Base-by-base conservation (phyloP, 2,888 invertebrate species). In the Cerastis rubricosa region DNA sequence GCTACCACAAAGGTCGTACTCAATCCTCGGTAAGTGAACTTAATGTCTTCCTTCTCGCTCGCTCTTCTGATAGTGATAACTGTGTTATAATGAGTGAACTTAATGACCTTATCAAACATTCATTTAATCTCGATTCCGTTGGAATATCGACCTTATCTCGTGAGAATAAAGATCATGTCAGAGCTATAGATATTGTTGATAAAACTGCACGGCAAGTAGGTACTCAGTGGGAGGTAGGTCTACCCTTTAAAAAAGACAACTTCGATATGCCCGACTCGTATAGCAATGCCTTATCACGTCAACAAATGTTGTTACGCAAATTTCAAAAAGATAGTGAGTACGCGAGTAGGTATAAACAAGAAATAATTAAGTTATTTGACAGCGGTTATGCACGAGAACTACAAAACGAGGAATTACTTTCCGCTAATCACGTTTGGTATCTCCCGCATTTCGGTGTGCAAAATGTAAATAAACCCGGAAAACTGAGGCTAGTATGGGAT, bases 21-120 rank as follows among this genome's bases (percentile, higher is more conserved):
- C 66, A 66, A 29, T 47, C 66, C 29, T n/a, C 25, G 43, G 66
- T 43, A 25, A 43, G n/a, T 43, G 66, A 66, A 64, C 63, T 64
- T 64, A 64, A 64, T 45, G 66, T 66, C 43, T 66, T 66, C 66
- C 65, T 47, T 45, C 65, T 65, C 29, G 19, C 47, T 66, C 66
- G 40, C 47, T 43, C 66, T 19, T 25, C 25, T 19, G 47, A 66
- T 47, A 43, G 66, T 25, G 45, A 45, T 63, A 40, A 22, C 63
- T 40, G 1, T 1, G 12, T 22, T 22, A 6, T 29, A 14, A n/a
- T 65, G 45, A 19, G n/a, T 47, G 66, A 47, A 66, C n/a, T 47
- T 43, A 45, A 47, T 47, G 29, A 47, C 66, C 40, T 66, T n/a
- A 66, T 66, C 6, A 66, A 66, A 66, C 19, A 65, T 29, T 47